These are phyloP conservation scores for Drosophila putrida DNA, from an alignment of 2,888 invertebrate species.

Conservation along the genomic window DNA sequence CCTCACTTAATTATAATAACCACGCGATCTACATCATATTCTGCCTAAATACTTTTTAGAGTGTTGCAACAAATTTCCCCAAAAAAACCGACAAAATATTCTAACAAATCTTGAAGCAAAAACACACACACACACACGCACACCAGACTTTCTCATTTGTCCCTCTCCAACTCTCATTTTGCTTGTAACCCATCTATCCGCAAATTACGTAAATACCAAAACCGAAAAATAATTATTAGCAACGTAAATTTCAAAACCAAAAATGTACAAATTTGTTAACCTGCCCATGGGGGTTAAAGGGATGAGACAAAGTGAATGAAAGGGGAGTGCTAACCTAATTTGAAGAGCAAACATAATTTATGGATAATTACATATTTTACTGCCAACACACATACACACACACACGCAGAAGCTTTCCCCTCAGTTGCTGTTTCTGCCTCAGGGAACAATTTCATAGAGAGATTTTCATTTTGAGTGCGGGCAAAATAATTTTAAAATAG, in stretches of 20 bases:
- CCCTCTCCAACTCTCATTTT: background rate
- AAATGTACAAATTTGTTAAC: conserved; percentile 59
- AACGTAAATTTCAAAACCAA: conserved; percentile 49
- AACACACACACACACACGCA: background rate
- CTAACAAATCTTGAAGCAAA: conserved; percentile 14
- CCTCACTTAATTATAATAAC: conserved; percentile 14
- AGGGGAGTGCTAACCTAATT: conserved; percentile 41
- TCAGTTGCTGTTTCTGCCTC: background rate
- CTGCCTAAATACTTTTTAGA: conserved; percentile 1
- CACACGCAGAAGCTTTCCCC: conserved; percentile 1
- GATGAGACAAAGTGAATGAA: background rate
- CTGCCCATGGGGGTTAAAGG: background rate
- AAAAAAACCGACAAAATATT: conserved; percentile 26
- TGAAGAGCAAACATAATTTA: conserved; percentile 58
- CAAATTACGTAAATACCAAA: conserved; percentile 42
- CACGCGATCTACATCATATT: background rate
- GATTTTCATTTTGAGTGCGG: conserved; percentile 27
- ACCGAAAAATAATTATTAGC: conserved; percentile 60
- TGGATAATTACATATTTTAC: conserved; percentile 69
- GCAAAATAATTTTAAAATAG: conserved; percentile 21
- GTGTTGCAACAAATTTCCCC: conserved; percentile 6
- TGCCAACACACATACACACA: conserved; percentile 12
- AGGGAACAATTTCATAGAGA: conserved; percentile 12
- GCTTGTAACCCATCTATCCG: conserved; percentile 15
- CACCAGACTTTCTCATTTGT: background rate